Conservation (phyloP, 2,113 vertebrate genomes). For the Camelus dromedarius region DNA sequence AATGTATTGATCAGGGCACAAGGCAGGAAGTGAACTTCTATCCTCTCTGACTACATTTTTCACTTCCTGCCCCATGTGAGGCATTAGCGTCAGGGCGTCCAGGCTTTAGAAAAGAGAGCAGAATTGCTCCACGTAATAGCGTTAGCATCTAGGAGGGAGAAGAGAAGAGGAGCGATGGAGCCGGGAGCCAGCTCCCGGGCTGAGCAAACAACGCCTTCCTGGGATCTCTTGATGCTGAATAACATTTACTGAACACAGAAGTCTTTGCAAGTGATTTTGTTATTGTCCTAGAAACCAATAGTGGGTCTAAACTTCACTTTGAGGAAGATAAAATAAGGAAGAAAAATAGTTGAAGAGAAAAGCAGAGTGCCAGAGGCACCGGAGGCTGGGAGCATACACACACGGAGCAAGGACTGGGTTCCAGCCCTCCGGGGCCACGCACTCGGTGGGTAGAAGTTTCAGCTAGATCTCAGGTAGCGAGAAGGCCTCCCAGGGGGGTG, state of each 20-base stretch:
- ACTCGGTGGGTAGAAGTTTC: not conserved
- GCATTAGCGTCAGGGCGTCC: not conserved
- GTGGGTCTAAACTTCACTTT: not conserved
- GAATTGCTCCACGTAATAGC: not conserved
- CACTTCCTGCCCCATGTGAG: not conserved
- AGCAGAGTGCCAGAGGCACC: not conserved
- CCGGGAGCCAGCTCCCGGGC: not conserved
- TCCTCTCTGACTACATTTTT: not conserved
- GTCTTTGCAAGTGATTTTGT: not conserved
- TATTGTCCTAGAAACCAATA: not conserved
- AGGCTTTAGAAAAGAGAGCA: not conserved
- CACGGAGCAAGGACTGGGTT: accelerated
- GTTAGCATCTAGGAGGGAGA: not conserved
- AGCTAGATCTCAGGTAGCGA: too few species aligned
- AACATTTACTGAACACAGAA: not conserved
- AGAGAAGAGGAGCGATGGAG: not conserved
- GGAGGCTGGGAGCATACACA: accelerated
- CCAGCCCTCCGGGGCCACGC: not conserved
- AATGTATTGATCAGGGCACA: not conserved
- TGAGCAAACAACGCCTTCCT: not conserved
- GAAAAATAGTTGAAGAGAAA: not conserved
- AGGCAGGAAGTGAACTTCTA: not conserved
- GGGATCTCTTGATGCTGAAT: not conserved
- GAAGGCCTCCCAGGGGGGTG: not conserved
- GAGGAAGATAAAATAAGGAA: not conserved